Evolutionary conservation across 2,797 vertebrate genomes (phyloP).

Genomic region (Notoglanidium macrostoma): DNA sequence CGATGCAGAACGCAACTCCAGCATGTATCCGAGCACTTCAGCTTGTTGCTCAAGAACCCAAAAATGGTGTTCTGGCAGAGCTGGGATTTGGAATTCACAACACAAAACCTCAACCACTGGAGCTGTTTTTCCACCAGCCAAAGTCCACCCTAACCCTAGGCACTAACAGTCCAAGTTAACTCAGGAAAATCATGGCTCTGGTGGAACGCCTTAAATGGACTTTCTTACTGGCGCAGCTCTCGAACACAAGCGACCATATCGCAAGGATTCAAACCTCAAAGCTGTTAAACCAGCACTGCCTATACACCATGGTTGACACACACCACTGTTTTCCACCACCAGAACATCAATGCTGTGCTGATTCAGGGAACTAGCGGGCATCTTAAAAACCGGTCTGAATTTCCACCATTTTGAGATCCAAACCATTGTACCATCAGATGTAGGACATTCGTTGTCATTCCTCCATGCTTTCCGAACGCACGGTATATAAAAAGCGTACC

Average conservation of each 20-base stretch:
- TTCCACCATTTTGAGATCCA: neutral
- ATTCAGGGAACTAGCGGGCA: neutral
- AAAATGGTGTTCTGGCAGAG: constrained; percentile 5
- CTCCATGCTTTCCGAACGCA: neutral
- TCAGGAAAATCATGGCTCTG: neutral
- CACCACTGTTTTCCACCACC: neutral
- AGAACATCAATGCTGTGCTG: too few species aligned
- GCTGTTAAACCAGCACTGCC: neutral
- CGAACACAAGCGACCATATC: neutral
- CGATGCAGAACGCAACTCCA: neutral
- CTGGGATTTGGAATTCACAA: constrained; percentile 51
- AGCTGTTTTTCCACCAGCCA: constrained; percentile 18
- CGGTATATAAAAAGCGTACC: neutral
- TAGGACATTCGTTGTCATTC: too few species aligned
- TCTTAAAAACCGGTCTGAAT: neutral
- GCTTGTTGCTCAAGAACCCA: constrained; percentile 11
- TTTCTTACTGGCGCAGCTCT: neutral
- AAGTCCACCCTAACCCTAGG: constrained; percentile 18
- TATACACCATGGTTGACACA: neutral
- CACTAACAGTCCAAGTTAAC: constrained; percentile 3
- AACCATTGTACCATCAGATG: neutral
- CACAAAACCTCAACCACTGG: constrained; percentile 16
- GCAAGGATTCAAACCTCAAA: neutral
- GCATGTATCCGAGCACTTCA: neutral
- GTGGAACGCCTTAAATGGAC: constrained; percentile 4